phyloP scores from a whole-genome alignment of 2,113 vertebrate species.

The Notarius quadriscutis region DNA sequence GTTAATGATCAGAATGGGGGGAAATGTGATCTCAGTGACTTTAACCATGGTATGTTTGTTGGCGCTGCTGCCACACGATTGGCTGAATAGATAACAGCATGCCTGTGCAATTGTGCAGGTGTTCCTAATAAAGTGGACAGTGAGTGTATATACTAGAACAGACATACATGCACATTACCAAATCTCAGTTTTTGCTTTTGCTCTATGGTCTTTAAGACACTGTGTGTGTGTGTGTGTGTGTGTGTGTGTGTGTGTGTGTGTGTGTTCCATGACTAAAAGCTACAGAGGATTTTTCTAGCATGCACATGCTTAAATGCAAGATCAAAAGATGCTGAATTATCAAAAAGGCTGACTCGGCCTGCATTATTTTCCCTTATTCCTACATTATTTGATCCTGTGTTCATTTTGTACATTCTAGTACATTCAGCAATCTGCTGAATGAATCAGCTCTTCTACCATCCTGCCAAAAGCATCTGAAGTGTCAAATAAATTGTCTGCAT shows the following conservation, averaged over 20 bases:
- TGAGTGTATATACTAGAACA: background rate
- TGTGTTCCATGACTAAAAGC: conserved; percentile 16
- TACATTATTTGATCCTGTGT: background rate
- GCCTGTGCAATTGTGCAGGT: background rate
- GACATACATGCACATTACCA: background rate
- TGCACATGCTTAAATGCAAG: background rate
- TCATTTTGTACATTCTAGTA: background rate
- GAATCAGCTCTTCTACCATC: background rate
- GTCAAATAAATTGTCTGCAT: conserved; percentile 2
- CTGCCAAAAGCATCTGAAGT: conserved; percentile 5
- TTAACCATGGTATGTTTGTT: background rate
- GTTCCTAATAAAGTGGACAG: background rate
- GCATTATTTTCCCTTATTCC: background rate
- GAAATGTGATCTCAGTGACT: background rate
- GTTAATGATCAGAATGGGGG: background rate
- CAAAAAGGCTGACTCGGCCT: background rate
- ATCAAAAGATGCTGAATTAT: background rate
- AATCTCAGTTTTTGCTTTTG: background rate
- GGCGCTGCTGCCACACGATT: background rate
- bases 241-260: no score
- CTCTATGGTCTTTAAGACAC: background rate
- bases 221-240: background rate
- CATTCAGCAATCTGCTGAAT: conserved; percentile 9
- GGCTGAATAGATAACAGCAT: background rate
- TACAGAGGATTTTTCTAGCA: conserved; percentile 5